Percentiles rank a stretch among this genome's conserved stretches.
These are phyloP conservation scores for Cephalotes varians DNA, from an alignment of 2,888 invertebrate genomes.

Conservation along the genomic window DNA sequence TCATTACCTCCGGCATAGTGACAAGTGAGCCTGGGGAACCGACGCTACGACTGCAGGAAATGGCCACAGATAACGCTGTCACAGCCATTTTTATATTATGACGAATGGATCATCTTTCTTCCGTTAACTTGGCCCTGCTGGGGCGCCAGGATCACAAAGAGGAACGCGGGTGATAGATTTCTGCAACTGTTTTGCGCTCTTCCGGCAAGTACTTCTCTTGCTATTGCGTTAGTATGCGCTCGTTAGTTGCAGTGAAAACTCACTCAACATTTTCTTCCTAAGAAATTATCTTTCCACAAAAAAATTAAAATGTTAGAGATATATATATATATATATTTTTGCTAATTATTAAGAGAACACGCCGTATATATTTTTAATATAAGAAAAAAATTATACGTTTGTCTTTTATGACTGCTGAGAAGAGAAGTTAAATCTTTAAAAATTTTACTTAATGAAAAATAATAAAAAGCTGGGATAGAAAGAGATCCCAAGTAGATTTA, in stretches of 20 bases:
- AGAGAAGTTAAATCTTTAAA: no score
- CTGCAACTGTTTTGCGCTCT: slow-evolving; percentile 66
- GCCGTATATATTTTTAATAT: background rate
- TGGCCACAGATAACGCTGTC: slow-evolving; percentile 85
- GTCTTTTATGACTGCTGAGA: background rate
- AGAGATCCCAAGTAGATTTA: background rate
- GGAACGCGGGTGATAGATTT: slow-evolving; percentile 72
- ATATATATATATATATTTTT: background rate
- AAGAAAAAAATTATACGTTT: background rate
- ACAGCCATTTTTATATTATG: slow-evolving; percentile 84
- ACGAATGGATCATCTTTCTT: slow-evolving; percentile 83
- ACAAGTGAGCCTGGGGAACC: slow-evolving; percentile 82
- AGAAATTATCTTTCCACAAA: background rate
- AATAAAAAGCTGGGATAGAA: background rate
- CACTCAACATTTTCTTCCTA: background rate
- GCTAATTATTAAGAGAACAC: background rate
- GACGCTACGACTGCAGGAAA: slow-evolving; percentile 82
- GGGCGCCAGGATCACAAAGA: slow-evolving; percentile 10
- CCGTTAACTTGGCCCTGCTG: slow-evolving; percentile 65
- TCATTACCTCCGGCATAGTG: slow-evolving; percentile 85
- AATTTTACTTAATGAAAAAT: background rate
- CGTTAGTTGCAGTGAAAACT: background rate
- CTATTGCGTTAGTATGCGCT: slow-evolving; percentile 7
- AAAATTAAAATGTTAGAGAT: background rate
- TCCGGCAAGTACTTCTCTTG: slow-evolving; percentile 18